Percentiles rank a stretch among this genome's conserved stretches.
Conservation (phyloP, 2,888 invertebrate species). For the Philhelius pedissequus region DNA sequence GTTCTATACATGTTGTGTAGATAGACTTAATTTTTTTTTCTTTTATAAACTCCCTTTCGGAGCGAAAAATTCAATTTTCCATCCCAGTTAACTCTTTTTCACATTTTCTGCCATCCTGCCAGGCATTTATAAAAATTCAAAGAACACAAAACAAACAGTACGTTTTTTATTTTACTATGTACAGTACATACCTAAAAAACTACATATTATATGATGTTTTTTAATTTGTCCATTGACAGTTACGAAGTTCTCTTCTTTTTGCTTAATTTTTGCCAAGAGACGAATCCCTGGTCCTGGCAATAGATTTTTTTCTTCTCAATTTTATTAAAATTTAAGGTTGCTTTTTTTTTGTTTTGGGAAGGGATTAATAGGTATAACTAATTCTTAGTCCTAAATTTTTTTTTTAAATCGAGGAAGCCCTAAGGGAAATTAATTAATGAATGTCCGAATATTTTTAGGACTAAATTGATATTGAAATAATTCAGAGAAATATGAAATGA, state of each 20-base stretch:
- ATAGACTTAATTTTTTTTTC: not conserved
- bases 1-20: not conserved
- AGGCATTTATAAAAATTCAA: not conserved
- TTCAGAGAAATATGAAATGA: no score
- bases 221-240: conserved; percentile 8
- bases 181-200: no score
- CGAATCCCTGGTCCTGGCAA: not conserved
- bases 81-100: conserved; percentile 13
- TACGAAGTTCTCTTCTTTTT: not conserved
- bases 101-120: conserved; percentile 5
- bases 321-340: not conserved
- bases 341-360: no score
- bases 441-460: no score
- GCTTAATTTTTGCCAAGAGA: not conserved
- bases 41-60: not conserved
- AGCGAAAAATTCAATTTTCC: conserved; percentile 26
- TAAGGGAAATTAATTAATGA: no score
- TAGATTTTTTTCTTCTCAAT: not conserved
- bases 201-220: no score
- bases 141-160: not conserved
- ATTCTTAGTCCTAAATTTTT: no score
- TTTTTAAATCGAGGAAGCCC: no score
- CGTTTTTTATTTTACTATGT: no score
- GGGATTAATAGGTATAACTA: no score
- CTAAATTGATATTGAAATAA: no score